These are phyloP conservation scores for Grallaria varia DNA, from an alignment of 2,113 vertebrate genomes.

Conservation along the genomic window DNA sequence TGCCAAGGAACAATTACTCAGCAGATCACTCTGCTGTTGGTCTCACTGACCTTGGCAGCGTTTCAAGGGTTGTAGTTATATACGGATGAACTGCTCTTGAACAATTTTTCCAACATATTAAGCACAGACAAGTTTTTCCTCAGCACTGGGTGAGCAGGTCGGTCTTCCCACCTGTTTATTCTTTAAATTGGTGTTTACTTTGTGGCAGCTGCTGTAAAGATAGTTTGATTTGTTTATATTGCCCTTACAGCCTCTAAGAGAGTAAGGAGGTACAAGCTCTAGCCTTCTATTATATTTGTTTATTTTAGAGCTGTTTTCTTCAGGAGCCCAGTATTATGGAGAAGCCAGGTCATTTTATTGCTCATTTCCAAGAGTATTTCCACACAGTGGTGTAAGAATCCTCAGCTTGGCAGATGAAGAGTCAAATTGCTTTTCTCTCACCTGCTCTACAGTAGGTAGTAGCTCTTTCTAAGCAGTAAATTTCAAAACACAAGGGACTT, in stretches of 20 bases:
- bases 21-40: not conserved
- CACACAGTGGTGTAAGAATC: not conserved
- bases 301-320: slow-evolving; percentile 19
- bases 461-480: not conserved
- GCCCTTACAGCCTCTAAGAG: not conserved
- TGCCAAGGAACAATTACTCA: slow-evolving; percentile 41
- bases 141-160: not conserved
- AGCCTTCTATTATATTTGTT: not conserved
- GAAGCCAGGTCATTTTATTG: not conserved
- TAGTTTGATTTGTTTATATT: slow-evolving; percentile 43
- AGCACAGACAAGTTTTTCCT: slow-evolving; percentile 42
- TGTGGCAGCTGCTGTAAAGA: not conserved
- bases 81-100: slow-evolving; percentile 10
- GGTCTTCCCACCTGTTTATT: slow-evolving; percentile 42
- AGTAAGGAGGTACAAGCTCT: not conserved
- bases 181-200: slow-evolving; percentile 39
- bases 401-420: not conserved
- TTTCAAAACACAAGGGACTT: not conserved
- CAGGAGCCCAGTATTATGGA: not conserved
- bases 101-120: slow-evolving; percentile 53
- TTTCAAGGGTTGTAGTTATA: slow-evolving; percentile 19
- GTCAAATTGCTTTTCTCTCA: not conserved
- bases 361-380: not conserved
- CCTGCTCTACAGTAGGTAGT: not conserved
- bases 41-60: slow-evolving; percentile 26